phyloP scores from a whole-genome alignment of 64 coral and sea anemone genomes.

The Cladopsammia gracilis region DNA sequence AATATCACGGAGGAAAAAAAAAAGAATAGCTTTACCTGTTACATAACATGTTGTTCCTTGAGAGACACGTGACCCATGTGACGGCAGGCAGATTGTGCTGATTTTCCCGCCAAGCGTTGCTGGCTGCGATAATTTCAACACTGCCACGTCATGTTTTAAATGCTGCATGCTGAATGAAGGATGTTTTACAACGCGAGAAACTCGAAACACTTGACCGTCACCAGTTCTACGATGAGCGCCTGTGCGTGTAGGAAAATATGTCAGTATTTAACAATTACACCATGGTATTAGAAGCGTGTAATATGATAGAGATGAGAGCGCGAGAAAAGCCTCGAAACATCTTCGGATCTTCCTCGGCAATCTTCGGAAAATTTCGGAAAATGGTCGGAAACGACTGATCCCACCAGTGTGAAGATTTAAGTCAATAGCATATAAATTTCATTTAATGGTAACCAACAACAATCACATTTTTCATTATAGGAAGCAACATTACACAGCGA shows the following conservation, averaged over 20 bases:
- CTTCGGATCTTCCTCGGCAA: no score
- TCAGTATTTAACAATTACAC: neutral
- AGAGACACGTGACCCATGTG: neutral
- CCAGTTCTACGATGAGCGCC: constrained; percentile 27
- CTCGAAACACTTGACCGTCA: constrained; percentile 1
- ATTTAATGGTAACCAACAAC: no score
- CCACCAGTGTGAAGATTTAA: no score
- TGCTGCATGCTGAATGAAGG: constrained; percentile 9
- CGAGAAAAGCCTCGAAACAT: no score
- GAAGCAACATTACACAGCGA: no score
- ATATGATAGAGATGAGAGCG: no score
- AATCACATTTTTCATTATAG: no score
- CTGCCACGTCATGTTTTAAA: constrained; percentile 33
- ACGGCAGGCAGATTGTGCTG: neutral
- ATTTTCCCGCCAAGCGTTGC: neutral
- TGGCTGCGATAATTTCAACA: neutral
- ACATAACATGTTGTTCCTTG: neutral
- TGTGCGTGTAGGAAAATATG: neutral
- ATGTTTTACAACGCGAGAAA: constrained; percentile 56
- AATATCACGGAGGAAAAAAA: no score
- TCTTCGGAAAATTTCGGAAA: no score
- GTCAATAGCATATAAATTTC: no score
- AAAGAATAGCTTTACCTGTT: neutral
- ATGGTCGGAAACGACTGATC: no score
- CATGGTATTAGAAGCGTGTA: neutral